phyloP scores from a whole-genome alignment of 2,797 vertebrate species.

The Onychomys arenicola region DNA sequence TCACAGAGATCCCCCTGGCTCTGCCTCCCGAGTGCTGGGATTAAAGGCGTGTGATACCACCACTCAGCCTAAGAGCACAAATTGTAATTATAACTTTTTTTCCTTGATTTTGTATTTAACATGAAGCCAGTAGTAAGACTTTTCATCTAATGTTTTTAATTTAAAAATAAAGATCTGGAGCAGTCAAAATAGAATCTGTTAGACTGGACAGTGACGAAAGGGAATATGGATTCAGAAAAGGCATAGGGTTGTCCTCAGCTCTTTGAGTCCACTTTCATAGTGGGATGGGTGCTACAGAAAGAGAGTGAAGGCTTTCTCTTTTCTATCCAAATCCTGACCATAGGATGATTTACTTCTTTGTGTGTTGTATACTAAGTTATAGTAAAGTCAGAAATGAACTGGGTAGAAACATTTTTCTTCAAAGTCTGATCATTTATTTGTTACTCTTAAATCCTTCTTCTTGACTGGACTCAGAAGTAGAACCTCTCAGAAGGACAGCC shows the following conservation, averaged over 20 bases:
- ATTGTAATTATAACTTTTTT: not conserved
- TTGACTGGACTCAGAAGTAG: not conserved
- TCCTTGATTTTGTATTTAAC: not conserved
- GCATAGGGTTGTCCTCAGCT: not conserved
- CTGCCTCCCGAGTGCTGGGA: too few species aligned
- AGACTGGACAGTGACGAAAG: not conserved
- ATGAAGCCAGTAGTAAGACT: not conserved
- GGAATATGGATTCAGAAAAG: not conserved
- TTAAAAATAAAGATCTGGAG: not conserved
- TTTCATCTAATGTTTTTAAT: not conserved
- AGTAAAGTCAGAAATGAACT: conserved; percentile 18
- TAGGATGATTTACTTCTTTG: not conserved
- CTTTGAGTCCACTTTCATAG: not conserved
- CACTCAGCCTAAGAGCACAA: too few species aligned
- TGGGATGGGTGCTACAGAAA: not conserved
- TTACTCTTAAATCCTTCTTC: not conserved
- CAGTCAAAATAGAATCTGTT: not conserved
- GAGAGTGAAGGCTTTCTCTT: not conserved
- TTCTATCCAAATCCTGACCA: not conserved
- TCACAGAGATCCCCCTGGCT: too few species aligned
- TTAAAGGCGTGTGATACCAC: too few species aligned
- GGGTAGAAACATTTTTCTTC: not conserved
- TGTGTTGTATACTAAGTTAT: not conserved
- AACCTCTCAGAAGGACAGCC: too few species aligned
- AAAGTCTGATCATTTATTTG: not conserved